Evolutionary conservation across 2,888 invertebrate species (phyloP), one percentile per base, ranked within the genome.

Genomic region (Drosophila stalkeri): DNA sequence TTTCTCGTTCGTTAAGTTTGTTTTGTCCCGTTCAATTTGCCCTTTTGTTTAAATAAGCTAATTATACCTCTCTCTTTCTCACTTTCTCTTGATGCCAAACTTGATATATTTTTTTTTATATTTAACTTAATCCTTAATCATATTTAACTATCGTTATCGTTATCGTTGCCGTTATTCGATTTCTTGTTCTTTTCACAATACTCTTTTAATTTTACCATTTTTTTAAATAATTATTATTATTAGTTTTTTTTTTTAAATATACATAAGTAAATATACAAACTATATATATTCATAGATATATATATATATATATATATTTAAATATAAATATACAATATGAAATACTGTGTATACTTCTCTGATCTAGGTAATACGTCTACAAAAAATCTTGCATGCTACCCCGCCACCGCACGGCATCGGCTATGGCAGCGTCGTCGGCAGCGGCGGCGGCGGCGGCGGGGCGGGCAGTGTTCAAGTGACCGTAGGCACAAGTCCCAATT

Each of bases 331-430:
- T 82, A 79, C 71, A 54, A 23, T 54, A 73, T 81, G 69, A 78
- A 77, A 80, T 82, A 80, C 79, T 79, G 56, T 80, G 56, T 80
- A 78, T 82, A 82, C 82, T 84, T 89, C 75, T 89, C 65, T 72
- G 87, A 89, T 86, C 85, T 92, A 96, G 96, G 96, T 96, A 94
- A 95, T 96, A 95, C 96, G 96, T 94, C 94, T 96, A 93, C 95
- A 96, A 94, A 95, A 96, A 93, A 96, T 96, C 92, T 95, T 96
- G 93, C 96, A 96, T 94, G 96, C 96, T 84, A 92, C 93, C 84
- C 89, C 92, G 87, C 91, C 91, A 84, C 86, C 86, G 82, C 87
- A 86, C 79, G 74, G 71, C 84, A 81, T 84, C 52, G 78, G 73
- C 70, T 88, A 88, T 81, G 84, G 88, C 81, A 82, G 88, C 77